These are phyloP conservation scores for Neofelis nebulosa DNA, from an alignment of 2,113 vertebrate genomes.

Conservation along the genomic window DNA sequence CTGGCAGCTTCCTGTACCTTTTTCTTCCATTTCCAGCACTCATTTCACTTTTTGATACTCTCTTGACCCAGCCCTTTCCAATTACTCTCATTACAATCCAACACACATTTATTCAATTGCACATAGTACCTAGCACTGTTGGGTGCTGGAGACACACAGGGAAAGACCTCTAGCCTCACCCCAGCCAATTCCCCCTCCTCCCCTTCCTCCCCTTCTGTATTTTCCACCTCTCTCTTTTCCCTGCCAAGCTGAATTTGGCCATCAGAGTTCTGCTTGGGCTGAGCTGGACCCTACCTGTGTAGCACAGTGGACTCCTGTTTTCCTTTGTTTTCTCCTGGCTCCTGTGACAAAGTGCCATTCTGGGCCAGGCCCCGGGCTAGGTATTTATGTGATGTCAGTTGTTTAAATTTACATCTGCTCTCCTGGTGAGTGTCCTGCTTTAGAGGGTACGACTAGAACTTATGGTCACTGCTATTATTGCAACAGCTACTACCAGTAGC, in stretches of 20 bases:
- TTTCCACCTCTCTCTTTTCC: background rate
- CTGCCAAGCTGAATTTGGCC: background rate
- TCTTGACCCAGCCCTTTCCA: background rate
- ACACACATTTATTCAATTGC: background rate
- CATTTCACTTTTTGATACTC: background rate
- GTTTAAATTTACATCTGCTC: background rate
- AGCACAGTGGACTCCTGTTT: background rate
- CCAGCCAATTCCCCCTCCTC: fast-evolving
- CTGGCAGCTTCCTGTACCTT: background rate
- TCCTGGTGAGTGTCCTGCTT: background rate
- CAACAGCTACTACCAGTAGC: background rate
- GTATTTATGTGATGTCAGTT: background rate
- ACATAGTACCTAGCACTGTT: background rate
- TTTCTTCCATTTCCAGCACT: background rate
- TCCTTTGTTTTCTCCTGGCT: background rate
- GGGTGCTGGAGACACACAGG: background rate
- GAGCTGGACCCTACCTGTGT: background rate
- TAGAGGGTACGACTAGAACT: background rate
- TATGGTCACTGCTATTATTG: background rate
- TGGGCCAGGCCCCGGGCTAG: background rate
- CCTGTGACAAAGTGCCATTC: background rate
- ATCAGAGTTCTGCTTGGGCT: background rate
- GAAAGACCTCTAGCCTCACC: background rate
- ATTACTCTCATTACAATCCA: background rate
- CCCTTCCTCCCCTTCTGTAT: background rate